phyloP scores from a whole-genome alignment of 2,888 invertebrate species.

The Augochlorella aurata region DNA sequence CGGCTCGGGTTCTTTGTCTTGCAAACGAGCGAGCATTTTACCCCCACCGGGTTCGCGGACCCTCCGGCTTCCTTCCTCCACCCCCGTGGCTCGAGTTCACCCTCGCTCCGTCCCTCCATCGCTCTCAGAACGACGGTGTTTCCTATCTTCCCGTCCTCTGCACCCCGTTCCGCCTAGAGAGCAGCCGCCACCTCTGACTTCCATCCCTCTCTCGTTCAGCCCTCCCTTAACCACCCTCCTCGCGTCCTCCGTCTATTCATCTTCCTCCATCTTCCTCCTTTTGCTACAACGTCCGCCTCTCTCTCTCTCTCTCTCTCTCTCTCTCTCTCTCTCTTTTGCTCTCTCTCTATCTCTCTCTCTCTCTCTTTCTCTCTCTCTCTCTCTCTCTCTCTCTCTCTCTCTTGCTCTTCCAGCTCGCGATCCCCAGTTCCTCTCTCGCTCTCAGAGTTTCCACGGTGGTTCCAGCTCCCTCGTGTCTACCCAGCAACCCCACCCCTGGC shows the following conservation, averaged over 20 bases:
- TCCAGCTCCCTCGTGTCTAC: constrained; percentile 25
- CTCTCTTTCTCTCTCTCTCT: neutral
- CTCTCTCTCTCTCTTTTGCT: neutral
- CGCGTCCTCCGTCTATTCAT: constrained; percentile 9
- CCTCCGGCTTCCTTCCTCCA: constrained; percentile 31
- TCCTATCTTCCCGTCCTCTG: constrained; percentile 23
- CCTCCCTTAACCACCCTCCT: constrained; percentile 16
- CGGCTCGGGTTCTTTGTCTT: constrained; percentile 77
- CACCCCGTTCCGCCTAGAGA: constrained; percentile 39
- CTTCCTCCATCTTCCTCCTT: neutral
- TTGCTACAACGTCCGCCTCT: neutral
- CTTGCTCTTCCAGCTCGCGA: neutral
- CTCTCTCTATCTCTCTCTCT: neutral
- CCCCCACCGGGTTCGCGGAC: constrained; percentile 50
- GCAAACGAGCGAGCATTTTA: constrained; percentile 76
- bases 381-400: neutral
- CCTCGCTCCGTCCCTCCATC: constrained; percentile 28
- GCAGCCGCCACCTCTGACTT: constrained; percentile 33
- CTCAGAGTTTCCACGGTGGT: constrained; percentile 22
- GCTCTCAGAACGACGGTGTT: constrained; percentile 23
- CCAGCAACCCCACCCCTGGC: constrained; percentile 36
- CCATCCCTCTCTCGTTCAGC: constrained; percentile 48
- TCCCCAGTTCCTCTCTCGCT: constrained; percentile 6
- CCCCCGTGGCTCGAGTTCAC: constrained; percentile 46
- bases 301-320: neutral